Evolutionary conservation across 2,113 vertebrate genomes (phyloP).

Genomic region (Rhodinocichla rosea): DNA sequence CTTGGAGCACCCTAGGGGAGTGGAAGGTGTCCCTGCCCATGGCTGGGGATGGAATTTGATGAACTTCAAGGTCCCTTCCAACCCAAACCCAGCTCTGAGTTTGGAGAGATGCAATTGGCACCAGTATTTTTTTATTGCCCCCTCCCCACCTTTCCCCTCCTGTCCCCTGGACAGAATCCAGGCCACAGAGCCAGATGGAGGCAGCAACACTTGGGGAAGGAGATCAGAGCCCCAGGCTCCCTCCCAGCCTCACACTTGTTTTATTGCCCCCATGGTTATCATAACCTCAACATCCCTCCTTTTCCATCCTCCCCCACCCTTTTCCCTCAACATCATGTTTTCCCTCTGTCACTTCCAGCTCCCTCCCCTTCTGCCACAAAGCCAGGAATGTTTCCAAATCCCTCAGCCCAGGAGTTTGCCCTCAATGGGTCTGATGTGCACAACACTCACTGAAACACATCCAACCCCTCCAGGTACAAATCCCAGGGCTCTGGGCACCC

Average conservation of each 20-base stretch:
- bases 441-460: fast-evolving
- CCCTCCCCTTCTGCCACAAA: not conserved
- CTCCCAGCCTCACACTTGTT: not conserved
- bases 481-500: not conserved
- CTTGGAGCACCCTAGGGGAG: fast-evolving
- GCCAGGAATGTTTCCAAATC: not conserved
- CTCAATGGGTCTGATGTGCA: fast-evolving
- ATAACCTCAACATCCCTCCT: not conserved
- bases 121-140: not conserved
- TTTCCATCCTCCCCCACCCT: not conserved
- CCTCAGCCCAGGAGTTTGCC: not conserved
- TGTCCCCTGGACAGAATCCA: not conserved
- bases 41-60: not conserved
- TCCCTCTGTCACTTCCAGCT: not conserved
- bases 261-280: not conserved
- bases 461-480: not conserved
- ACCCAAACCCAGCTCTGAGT: not conserved
- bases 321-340: not conserved
- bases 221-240: not conserved
- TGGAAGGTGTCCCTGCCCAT: not conserved
- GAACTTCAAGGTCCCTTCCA: not conserved
- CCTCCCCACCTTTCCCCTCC: not conserved
- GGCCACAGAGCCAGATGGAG: not conserved
- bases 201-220: not conserved
- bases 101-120: not conserved